phyloP scores from a whole-genome alignment of 2,113 vertebrate genomes.

The Blennius ocellaris region DNA sequence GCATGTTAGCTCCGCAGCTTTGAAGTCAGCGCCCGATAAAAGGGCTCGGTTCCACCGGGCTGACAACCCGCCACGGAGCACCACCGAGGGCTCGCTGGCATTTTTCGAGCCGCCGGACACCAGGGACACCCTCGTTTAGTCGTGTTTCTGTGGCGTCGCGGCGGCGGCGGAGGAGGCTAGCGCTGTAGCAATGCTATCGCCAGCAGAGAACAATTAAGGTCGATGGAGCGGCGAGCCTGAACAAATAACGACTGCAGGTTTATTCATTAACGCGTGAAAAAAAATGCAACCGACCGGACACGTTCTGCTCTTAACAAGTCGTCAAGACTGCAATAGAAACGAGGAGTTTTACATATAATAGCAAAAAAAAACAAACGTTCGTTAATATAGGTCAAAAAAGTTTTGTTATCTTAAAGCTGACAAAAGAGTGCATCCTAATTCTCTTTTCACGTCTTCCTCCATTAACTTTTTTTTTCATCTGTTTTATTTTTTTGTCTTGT shows the following conservation, averaged over 20 bases:
- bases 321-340: no score
- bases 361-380: no score
- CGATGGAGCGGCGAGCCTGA: slow-evolving; percentile 41
- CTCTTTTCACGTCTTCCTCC: no score
- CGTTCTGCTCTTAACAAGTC: no score
- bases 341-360: no score
- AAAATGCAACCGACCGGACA: no score
- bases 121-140: not conserved
- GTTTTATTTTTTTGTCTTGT: no score
- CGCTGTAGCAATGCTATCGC: slow-evolving; percentile 36
- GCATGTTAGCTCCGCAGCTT: slow-evolving; percentile 40
- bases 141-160: not conserved
- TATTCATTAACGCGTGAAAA: no score
- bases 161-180: slow-evolving; percentile 14
- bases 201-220: slow-evolving; percentile 50
- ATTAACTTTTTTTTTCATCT: no score
- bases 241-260: not conserved
- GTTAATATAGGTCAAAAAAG: no score
- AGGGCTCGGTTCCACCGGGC: slow-evolving; percentile 4
- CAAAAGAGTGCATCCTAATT: no score
- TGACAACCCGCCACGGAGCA: slow-evolving; percentile 59
- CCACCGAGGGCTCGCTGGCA: not conserved
- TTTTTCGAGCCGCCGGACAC: not conserved
- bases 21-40: slow-evolving; percentile 33
- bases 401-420: no score